Evolutionary conservation across 2,888 invertebrate species (phyloP), one percentile per base, ranked within the genome.

Genomic region (Volucella zonaria): DNA sequence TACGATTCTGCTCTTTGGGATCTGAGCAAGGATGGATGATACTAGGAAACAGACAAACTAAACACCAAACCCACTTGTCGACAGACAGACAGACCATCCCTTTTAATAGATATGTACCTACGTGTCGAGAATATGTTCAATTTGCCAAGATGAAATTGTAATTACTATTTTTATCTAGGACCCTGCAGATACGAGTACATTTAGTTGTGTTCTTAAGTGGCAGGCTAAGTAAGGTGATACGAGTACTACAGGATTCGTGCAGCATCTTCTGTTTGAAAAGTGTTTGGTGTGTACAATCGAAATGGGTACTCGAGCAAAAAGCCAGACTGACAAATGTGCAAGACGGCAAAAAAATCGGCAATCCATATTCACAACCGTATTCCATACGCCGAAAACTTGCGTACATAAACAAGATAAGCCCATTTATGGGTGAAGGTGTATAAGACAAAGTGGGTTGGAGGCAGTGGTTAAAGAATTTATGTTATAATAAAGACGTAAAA

Each of bases 41-140:
- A 70, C 40, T 14, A 10, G 18, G n/a, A 49, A 58, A 49, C 38
- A 70, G n/a, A 31, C 4, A 42, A 4, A 59, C 14, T 10, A 59
- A 54, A 23, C 23, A 23, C 9, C 3, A 45, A 51, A 8, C 10
- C 23, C 54, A 49, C 40, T 51, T 38, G 56, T 2, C 40, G 8
- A 56, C 23, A 51, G 15, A 52, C 51, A 40, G 11, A 23, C 10
- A 47, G 18, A 40, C 59, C 62, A 62, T 31, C 38, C 49, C 40
- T 73, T 42, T 62, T 47, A 61, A 64, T 61, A 70, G 74, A 70
- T 73, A 31, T 31, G 6, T 4, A 31, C 6, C 3, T 31, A 78
- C 79, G 79, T 83, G 83, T 61, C 56, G 42, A 54, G 83, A 83
- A 83, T 83, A 75, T 75, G 64, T 79, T 75, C 58, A 75, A 54